Evolutionary conservation across 2,113 vertebrate genomes (phyloP).

Genomic region (Neodon shergylaensis): DNA sequence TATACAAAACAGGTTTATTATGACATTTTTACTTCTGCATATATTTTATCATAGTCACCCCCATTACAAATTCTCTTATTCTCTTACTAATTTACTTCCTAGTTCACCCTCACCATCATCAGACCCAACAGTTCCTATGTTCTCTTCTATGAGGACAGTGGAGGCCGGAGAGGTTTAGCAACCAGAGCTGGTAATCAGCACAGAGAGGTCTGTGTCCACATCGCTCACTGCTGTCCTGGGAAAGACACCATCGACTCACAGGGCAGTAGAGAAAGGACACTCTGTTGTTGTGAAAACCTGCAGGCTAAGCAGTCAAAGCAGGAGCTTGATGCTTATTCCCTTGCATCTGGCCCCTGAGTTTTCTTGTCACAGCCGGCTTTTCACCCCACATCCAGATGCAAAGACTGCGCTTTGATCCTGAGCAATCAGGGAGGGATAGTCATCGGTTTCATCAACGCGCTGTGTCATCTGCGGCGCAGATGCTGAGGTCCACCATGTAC

Average conservation of each 20-base stretch:
- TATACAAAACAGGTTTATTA: not conserved
- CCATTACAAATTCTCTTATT: not conserved
- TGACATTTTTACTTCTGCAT: not conserved
- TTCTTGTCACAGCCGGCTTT: not conserved
- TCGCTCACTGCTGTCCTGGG: not conserved
- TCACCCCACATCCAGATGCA: not conserved
- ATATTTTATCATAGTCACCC: not conserved
- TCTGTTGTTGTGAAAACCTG: not conserved
- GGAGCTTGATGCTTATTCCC: not conserved
- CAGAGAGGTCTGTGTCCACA: not conserved
- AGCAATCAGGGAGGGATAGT: not conserved
- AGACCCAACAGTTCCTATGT: not conserved
- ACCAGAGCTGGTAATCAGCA: not conserved
- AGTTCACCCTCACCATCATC: not conserved
- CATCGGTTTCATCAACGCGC: fast-evolving
- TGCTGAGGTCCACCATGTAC: too few species aligned
- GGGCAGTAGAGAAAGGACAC: not conserved
- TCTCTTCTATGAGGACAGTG: not conserved
- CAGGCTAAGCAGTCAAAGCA: not conserved
- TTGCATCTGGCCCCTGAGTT: not conserved
- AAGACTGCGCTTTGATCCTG: too few species aligned
- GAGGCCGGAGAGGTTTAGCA: not conserved
- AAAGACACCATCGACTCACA: not conserved
- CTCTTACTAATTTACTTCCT: not conserved
- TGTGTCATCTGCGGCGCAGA: not conserved